Evolutionary conservation across 2,113 vertebrate genomes (phyloP).

Genomic region (Sander vitreus): DNA sequence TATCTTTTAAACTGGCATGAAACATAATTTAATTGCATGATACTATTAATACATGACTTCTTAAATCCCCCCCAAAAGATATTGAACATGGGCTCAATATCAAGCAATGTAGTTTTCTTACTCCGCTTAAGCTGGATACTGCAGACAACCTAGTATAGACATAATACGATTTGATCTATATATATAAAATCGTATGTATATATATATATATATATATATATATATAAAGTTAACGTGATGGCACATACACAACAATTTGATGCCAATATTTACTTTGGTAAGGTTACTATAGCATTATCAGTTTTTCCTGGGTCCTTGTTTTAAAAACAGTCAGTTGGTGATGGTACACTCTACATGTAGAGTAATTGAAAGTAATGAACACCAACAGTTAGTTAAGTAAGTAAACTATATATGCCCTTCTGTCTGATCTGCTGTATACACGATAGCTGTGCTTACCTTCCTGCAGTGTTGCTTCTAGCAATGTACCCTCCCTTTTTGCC

Average conservation of each 20-base stretch:
- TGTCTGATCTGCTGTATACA: not conserved
- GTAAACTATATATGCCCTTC: constrained; percentile 6
- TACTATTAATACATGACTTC: not conserved
- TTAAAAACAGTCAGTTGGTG: not conserved
- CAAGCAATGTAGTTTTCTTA: not conserved
- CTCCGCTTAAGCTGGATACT: not conserved
- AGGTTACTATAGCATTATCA: not conserved
- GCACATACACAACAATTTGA: not conserved
- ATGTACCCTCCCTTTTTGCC: not conserved
- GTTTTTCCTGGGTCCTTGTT: not conserved
- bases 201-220: not conserved
- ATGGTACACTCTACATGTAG: not conserved
- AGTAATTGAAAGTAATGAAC: not conserved
- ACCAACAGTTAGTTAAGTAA: constrained; percentile 2
- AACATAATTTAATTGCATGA: not conserved
- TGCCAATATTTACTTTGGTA: not conserved
- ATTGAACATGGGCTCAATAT: not conserved
- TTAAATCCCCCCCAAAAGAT: not conserved
- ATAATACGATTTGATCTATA: not conserved
- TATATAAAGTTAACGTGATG: not conserved
- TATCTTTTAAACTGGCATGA: not conserved
- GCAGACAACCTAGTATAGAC: not conserved
- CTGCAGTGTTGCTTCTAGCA: constrained; percentile 3
- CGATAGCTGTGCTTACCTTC: not conserved
- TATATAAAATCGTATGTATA: not conserved